Base-by-base conservation (phyloP, 2,797 vertebrate genomes). In the Xenops minutus region DNA sequence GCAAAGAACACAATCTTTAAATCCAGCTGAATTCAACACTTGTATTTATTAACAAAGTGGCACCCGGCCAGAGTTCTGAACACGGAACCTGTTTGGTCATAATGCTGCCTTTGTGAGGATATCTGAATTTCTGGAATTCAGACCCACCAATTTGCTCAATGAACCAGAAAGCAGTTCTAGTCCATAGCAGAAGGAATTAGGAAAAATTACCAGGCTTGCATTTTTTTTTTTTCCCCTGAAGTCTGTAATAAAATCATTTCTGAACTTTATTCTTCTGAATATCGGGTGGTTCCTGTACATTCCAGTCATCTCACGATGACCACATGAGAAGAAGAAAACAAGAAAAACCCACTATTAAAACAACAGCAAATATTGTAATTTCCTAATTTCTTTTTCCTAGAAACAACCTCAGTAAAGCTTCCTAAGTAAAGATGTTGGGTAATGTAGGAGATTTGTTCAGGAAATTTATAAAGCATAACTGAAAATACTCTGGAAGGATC, bases 1-100 rank as follows among this genome's bases (percentile, higher is more conserved):
- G 97, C 97, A 97, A 95, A 96, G 95, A 86, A 56, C 89, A 93
- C 96, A 96, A 97, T 94, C 95, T 97, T 85, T 67, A 86, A 95
- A 96, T 86, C 77, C 96, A 88, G 88, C 91, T 86, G 95, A 97
- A 97, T 95, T 85, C 95, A 95, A 88, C 52, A 56, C 87, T 89
- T 96, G 93, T 92, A 89, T 96, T 96, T 97, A 93, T 97, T 93
- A 96, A 92, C 96, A 82, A 95, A 94, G 59, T 95, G 95, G 95
- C 95, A 9, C 21, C 7, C 7, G 1, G 97, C 97, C 97, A 97
- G 91, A 41, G 88, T 67, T 74, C 48, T 80, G 86, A 84, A n/a
- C 91, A 74, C 79, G 8, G 54, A 85, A 69, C 49, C 81, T 83
- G 88, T 55, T 77, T 12, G 87, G 49, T 78, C 89, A 87, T 61